Percentiles rank a stretch among this genome's conserved stretches.
These are phyloP conservation scores for Craterocephalus amniculus DNA, from an alignment of 2,797 vertebrate species.

Conservation along the genomic window DNA sequence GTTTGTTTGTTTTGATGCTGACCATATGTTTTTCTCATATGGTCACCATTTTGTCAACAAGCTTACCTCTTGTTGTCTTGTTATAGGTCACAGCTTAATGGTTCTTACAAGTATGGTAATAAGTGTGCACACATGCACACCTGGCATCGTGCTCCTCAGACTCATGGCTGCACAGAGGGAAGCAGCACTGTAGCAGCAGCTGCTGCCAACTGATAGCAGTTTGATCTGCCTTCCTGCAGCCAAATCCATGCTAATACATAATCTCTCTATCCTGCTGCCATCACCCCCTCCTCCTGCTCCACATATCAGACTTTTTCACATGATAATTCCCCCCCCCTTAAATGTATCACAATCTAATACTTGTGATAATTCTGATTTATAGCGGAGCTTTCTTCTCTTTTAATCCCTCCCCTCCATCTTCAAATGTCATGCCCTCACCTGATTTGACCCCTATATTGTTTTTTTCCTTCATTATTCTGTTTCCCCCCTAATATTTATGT, in stretches of 20 bases:
- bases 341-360: slow-evolving; percentile 5
- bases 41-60: slow-evolving; percentile 1
- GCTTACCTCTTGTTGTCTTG: neutral
- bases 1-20: too few relatives aligned
- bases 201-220: slow-evolving; percentile 58
- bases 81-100: neutral
- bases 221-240: slow-evolving; percentile 58
- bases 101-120: neutral
- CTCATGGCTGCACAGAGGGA: slow-evolving; percentile 29
- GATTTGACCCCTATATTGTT: neutral
- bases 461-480: neutral
- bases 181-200: slow-evolving; percentile 26
- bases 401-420: neutral
- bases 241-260: slow-evolving; percentile 62
- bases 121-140: neutral
- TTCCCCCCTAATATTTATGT: slow-evolving; percentile 1
- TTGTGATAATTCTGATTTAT: neutral
- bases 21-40: neutral
- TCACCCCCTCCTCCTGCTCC: slow-evolving; percentile 3
- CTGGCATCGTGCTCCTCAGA: slow-evolving; percentile 17
- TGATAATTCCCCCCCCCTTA: slow-evolving; percentile 16
- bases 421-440: slow-evolving; percentile 9
- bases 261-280: slow-evolving; percentile 42
- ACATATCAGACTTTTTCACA: slow-evolving; percentile 24
- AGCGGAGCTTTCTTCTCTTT: neutral